Percentiles rank a stretch among this genome's conserved stretches.
These are phyloP conservation scores for Marcusenius ussheri DNA, from an alignment of 2,113 vertebrate species.

Conservation along the genomic window DNA sequence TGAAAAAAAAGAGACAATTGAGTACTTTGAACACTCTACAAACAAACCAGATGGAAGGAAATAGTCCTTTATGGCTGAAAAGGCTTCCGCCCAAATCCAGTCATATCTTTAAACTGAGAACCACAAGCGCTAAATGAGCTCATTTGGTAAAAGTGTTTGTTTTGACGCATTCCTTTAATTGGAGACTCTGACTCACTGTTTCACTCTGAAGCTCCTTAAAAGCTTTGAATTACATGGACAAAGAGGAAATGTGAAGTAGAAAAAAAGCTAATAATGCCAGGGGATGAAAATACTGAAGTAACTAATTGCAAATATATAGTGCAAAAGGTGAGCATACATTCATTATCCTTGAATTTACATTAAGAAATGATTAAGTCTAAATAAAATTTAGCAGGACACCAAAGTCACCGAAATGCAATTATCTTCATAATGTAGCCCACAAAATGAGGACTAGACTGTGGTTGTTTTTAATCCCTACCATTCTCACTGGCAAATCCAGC, in stretches of 20 bases:
- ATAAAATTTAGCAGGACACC: background rate
- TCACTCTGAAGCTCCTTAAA: conserved; percentile 29
- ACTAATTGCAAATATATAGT: background rate
- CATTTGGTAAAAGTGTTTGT: conserved; percentile 38
- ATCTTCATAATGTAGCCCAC: background rate
- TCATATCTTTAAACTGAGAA: conserved; percentile 31
- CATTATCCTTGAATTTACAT: background rate
- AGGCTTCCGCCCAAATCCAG: conserved; percentile 32
- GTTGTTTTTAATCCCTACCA: background rate
- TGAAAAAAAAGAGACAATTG: conserved; percentile 33
- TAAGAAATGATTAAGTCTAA: background rate
- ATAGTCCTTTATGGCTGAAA: conserved; percentile 36
- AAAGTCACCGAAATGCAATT: background rate
- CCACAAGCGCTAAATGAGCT: conserved; percentile 41
- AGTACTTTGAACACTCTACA: conserved; percentile 32
- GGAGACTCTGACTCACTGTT: conserved; percentile 39
- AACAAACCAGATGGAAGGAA: conserved; percentile 37
- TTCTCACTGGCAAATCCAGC: background rate
- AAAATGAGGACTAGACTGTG: background rate
- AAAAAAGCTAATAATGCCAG: background rate
- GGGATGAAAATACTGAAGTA: background rate
- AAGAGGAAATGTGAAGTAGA: background rate
- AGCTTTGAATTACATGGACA: conserved; percentile 15
- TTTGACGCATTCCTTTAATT: conserved; percentile 41
- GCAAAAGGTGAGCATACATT: background rate